These are phyloP conservation scores for Perdita meconis DNA, from an alignment of 2,888 invertebrate genomes.

Conservation along the genomic window DNA sequence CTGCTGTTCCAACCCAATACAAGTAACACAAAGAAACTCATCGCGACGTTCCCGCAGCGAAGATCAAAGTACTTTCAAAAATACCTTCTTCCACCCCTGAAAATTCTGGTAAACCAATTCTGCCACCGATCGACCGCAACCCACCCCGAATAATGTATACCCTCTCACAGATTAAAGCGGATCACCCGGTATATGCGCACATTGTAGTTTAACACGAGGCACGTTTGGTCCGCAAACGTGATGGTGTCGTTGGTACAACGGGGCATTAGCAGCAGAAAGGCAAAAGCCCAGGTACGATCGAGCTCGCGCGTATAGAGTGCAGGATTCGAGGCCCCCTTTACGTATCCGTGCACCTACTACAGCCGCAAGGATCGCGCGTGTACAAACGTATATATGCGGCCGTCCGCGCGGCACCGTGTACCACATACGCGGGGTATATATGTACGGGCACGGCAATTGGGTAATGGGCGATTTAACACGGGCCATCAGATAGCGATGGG, in stretches of 20 bases:
- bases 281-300: constrained; percentile 58
- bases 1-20: no score
- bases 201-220: constrained; percentile 42
- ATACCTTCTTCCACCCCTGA: no score
- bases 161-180: neutral
- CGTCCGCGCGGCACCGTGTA: neutral
- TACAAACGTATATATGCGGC: neutral
- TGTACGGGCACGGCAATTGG: constrained; percentile 70
- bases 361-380: neutral
- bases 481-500: constrained; percentile 75
- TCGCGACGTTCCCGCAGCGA: no score
- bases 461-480: constrained; percentile 80
- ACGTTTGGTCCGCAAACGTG: constrained; percentile 49
- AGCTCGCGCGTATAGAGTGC: constrained; percentile 26
- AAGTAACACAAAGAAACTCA: no score
- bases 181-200: constrained; percentile 8
- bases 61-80: no score
- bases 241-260: constrained; percentile 39
- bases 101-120: no score
- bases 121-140: neutral
- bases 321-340: constrained; percentile 27
- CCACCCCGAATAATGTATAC: neutral
- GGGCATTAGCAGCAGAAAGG: constrained; percentile 51
- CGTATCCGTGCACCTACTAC: neutral
- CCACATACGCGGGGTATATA: constrained; percentile 12